Base-by-base conservation (phyloP, 1,140 invertebrate genomes). In the Lordiphosa mommai region DNA sequence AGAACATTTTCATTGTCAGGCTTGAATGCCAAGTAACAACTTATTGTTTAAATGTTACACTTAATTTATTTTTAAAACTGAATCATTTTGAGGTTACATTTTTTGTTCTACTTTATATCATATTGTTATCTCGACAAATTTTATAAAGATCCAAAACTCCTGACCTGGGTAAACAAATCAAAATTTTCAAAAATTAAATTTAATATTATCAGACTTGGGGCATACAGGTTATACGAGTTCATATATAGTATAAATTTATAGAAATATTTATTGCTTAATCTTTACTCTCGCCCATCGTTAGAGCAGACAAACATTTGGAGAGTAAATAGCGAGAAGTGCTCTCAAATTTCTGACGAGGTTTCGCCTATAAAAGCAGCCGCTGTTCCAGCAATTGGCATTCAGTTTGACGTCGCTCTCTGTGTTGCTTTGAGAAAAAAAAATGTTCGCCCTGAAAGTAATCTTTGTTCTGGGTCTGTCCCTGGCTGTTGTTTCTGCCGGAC, bases 401-500 rank as follows among this genome's bases (percentile, higher is more conserved):
- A 49, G 32, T 68, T 29, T 32, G 3, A 34, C 32, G n/a, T 12
- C 23, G 20, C 4, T 23, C 4, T 33, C 32, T 7, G 36, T 14
- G 17, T 8, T 10, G 13, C 6, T 9, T 29, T 13, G 1, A 13
- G 7, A 47, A 13, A 44, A 47, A 13, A 44, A 53, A 32, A 69
- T 69, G 64, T 10, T 68, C 0, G 13, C 43, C 1, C 2, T 29
- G 2, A 69, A 68, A 44, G 27, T 69, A 7, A 34, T 68, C 10
- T 16, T 69, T 33, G 48, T 44, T 37, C 12, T 68, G 27, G 12
- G 48, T 14, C 20, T 68, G 7, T 14, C 49, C 30, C 32, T 60
- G 2, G 17, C 48, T n/a, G 30, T 37, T 6, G 36, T 23, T 7
- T 6, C 29, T 3, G 43, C 36, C 9, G 0, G n/a, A n/a, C n/a